Percentiles rank a stretch among this genome's conserved stretches.
Conservation (phyloP, 2,113 vertebrate species). For the Vimba vimba region DNA sequence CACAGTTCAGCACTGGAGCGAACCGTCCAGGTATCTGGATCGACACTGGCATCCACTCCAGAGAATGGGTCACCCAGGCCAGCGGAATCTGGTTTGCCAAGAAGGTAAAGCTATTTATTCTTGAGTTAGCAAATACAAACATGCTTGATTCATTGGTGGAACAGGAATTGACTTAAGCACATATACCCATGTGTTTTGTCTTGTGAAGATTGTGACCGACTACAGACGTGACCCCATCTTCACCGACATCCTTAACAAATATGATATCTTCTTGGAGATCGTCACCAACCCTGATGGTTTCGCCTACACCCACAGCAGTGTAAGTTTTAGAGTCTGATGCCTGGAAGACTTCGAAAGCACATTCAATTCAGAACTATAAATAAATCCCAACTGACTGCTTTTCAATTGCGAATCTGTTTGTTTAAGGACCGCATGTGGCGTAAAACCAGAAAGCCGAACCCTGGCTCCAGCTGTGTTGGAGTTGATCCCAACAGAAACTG, state of each 20-base stretch:
- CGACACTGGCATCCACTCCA: conserved; percentile 89
- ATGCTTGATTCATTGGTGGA: neutral
- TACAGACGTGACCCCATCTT: conserved; percentile 75
- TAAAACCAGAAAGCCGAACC: conserved; percentile 85
- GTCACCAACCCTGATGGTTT: conserved; percentile 90
- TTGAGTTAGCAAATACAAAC: too few species aligned
- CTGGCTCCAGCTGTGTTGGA: conserved; percentile 75
- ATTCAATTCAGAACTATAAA: neutral
- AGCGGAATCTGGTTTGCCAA: conserved; percentile 87
- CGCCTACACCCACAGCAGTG: conserved; percentile 79
- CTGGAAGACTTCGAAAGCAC: neutral
- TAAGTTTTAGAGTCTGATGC: conserved; percentile 65
- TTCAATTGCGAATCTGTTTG: conserved; percentile 2
- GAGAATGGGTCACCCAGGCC: conserved; percentile 93
- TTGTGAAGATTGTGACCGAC: conserved; percentile 75
- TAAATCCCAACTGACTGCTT: neutral
- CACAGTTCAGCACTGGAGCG: conserved; percentile 88
- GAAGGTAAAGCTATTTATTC: conserved; percentile 75
- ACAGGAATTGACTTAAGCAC: neutral
- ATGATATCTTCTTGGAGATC: conserved; percentile 90
- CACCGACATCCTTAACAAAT: conserved; percentile 78
- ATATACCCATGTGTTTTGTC: neutral
- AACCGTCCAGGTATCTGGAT: conserved; percentile 84
- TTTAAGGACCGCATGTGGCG: conserved; percentile 89
- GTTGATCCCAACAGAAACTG: conserved; percentile 94